Base-by-base conservation (phyloP, 2,888 invertebrate genomes). In the Eudasyphora cyanicolor region DNA sequence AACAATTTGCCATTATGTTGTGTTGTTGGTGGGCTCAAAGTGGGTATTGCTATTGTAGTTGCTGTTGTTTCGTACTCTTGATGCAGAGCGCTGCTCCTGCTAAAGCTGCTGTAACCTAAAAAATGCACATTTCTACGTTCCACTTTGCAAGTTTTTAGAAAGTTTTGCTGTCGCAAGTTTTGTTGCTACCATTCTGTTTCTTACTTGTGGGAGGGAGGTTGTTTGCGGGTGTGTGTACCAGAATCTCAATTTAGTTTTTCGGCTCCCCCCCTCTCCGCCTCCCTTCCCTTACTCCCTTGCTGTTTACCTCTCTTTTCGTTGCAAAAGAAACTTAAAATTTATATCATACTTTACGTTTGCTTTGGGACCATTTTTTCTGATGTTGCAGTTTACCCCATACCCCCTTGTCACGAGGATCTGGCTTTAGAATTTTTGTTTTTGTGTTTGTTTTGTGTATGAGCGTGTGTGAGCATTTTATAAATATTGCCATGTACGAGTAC, bases 281-380 rank as follows among this genome's bases (percentile, higher is more conserved):
- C 64, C 49, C 21, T 35, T 29, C 17, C n/a, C n/a, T n/a, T n/a
- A n/a, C n/a, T n/a, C n/a, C n/a, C n/a, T n/a, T n/a, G n/a, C n/a
- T n/a, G n/a, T n/a, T n/a, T n/a, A n/a, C n/a, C n/a, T n/a, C n/a
- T n/a, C n/a, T n/a, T n/a, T n/a, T n/a, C n/a, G n/a, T n/a, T n/a
- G n/a, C n/a, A n/a, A n/a, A n/a, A 24, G 62, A 89, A 88, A 88
- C 86, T 87, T 89, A 81, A 88, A 88, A 88, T 89, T 88, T 89
- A 88, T 90, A 88, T 89, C 89, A 89, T 89, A 89, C 89, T 89
- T 89, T 89, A 90, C 87, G 87, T 88, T 89, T 87, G 89, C 87
- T 86, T 84, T 86, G 90, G 90, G 89, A 90, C 79, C 32, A 38
- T 81, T 79, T 85, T 51, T 45, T 64, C 57, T 76, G 17, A 51